phyloP scores from a whole-genome alignment of 2,888 invertebrate genomes.

The Drosophila rellima region DNA sequence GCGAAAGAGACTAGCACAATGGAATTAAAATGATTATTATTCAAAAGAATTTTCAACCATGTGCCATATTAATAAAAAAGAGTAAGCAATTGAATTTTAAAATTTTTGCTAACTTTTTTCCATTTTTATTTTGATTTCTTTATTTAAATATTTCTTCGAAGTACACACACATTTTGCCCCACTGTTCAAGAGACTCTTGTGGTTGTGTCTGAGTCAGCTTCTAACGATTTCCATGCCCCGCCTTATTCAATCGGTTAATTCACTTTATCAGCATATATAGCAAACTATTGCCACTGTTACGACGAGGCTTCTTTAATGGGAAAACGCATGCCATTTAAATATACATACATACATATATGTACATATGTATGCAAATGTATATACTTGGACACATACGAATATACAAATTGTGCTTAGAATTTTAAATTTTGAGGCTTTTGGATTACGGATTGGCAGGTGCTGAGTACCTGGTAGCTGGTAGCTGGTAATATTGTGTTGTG shows the following conservation, averaged over 20 bases:
- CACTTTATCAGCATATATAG: slow-evolving; percentile 74
- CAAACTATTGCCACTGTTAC: slow-evolving; percentile 28
- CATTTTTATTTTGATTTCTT: not conserved
- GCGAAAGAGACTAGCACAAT: too few relatives aligned
- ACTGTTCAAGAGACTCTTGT: slow-evolving; percentile 60
- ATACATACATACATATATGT: slow-evolving; percentile 10
- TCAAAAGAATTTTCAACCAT: too few relatives aligned
- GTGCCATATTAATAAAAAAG: too few relatives aligned
- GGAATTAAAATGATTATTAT: too few relatives aligned
- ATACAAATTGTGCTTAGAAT: slow-evolving; percentile 62
- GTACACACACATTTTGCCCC: slow-evolving; percentile 14
- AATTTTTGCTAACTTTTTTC: too few relatives aligned
- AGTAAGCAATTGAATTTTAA: too few relatives aligned
- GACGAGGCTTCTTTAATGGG: slow-evolving; percentile 45
- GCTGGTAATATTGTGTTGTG: slow-evolving; percentile 35
- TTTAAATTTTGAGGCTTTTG: slow-evolving; percentile 44
- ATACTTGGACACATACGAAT: not conserved
- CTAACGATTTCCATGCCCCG: slow-evolving; percentile 70
- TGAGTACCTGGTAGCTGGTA: slow-evolving; percentile 27
- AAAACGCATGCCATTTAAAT: slow-evolving; percentile 49
- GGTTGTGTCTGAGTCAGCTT: slow-evolving; percentile 71
- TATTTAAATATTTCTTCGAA: slow-evolving; percentile 22
- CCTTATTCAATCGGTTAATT: slow-evolving; percentile 64
- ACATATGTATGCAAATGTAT: slow-evolving; percentile 2
- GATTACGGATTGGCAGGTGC: slow-evolving; percentile 12